These are phyloP conservation scores for Malurus elegans DNA, from an alignment of 2,113 vertebrate genomes.

Conservation along the genomic window DNA sequence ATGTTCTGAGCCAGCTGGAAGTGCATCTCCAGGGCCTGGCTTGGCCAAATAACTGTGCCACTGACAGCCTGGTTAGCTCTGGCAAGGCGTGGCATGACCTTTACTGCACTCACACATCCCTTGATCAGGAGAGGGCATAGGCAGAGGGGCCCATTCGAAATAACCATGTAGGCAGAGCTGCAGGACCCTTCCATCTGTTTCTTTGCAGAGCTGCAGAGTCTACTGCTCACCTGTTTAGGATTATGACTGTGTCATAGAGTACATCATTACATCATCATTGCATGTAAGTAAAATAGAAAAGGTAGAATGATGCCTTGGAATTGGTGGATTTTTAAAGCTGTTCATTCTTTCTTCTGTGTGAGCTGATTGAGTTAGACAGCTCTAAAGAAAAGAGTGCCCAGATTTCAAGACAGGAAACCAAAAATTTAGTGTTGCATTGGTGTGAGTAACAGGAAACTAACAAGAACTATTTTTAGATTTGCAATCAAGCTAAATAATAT, in stretches of 20 bases:
- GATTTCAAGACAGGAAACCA: background rate
- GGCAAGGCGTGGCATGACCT: fast-evolving
- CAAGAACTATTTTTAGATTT: background rate
- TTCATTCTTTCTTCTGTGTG: background rate
- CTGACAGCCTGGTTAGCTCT: background rate
- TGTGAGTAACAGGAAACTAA: background rate
- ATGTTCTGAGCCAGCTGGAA: background rate
- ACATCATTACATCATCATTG: background rate
- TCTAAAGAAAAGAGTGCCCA: background rate
- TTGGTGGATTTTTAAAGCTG: background rate
- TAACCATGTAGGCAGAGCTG: background rate
- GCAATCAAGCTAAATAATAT: background rate
- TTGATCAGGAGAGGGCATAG: background rate
- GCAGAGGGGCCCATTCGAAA: background rate
- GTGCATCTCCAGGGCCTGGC: fast-evolving
- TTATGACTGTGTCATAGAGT: background rate
- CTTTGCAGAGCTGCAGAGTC: background rate
- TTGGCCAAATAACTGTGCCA: background rate
- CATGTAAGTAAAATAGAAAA: background rate
- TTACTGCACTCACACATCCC: background rate
- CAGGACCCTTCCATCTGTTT: background rate
- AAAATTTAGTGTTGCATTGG: background rate
- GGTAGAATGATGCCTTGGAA: background rate
- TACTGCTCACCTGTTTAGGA: background rate
- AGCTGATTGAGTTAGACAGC: background rate